These are phyloP conservation scores for Phytoseiulus persimilis DNA, from an alignment of 2,888 invertebrate genomes.

Conservation along the genomic window DNA sequence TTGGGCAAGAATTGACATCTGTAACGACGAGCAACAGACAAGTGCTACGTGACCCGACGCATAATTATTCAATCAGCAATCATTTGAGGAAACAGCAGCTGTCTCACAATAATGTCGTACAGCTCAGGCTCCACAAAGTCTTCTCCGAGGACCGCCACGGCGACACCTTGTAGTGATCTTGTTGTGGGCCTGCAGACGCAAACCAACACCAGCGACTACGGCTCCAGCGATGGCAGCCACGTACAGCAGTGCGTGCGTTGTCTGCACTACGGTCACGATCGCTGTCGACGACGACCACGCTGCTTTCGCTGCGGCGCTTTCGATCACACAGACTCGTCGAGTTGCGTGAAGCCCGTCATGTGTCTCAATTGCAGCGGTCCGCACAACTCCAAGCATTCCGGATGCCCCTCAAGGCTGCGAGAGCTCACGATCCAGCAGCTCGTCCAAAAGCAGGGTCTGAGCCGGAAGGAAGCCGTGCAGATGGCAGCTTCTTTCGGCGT, in stretches of 20 bases:
- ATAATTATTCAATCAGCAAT: neutral
- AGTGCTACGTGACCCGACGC: too few relatives aligned
- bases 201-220: conserved; percentile 10
- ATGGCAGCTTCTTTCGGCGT: conserved; percentile 35
- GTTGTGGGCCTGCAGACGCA: neutral
- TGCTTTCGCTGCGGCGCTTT: conserved; percentile 32
- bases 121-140: conserved; percentile 19
- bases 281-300: conserved; percentile 15
- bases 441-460: conserved; percentile 35
- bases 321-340: conserved; percentile 10
- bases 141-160: conserved; percentile 6
- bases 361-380: conserved; percentile 31
- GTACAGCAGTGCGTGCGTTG: conserved; percentile 34
- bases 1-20: neutral
- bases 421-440: conserved; percentile 37
- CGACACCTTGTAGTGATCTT: conserved; percentile 16
- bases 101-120: neutral
- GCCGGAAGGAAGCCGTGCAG: conserved; percentile 35
- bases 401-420: conserved; percentile 20
- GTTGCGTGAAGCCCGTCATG: conserved; percentile 9
- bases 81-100: neutral
- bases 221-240: conserved; percentile 24
- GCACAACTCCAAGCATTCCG: conserved; percentile 6
- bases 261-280: conserved; percentile 37
- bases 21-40: neutral